Evolutionary conservation across 2,113 vertebrate genomes (phyloP).

Genomic region (Gymnogyps californianus): DNA sequence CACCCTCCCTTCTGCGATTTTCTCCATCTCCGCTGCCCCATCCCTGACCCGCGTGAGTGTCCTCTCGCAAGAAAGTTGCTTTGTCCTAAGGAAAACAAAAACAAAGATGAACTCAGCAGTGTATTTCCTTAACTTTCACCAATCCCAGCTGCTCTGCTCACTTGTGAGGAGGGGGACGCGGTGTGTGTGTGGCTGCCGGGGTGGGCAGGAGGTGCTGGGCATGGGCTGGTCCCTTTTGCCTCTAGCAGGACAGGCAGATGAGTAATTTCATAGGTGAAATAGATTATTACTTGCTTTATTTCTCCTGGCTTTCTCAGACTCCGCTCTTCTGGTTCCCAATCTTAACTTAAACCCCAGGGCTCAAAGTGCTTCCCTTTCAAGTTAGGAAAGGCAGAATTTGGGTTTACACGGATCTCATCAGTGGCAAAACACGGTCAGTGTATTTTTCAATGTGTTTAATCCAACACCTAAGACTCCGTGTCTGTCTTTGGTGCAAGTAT

Average conservation of each 20-base stretch:
- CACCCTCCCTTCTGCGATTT: neutral
- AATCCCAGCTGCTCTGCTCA: neutral
- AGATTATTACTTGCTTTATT: neutral
- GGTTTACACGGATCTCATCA: neutral
- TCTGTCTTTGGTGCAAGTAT: constrained; percentile 8
- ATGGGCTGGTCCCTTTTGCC: neutral
- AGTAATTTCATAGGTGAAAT: neutral
- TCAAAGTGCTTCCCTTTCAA: constrained; percentile 17
- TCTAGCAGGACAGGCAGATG: neutral
- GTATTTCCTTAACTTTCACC: neutral
- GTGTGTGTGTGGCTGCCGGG: neutral
- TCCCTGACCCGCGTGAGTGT: neutral
- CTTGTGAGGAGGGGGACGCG: neutral
- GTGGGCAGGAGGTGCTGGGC: neutral
- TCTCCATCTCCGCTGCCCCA: neutral
- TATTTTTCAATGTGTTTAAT: neutral
- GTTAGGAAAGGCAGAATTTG: neutral
- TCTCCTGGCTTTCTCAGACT: neutral
- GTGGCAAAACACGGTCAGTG: neutral
- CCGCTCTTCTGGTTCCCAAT: neutral
- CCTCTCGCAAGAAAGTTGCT: neutral
- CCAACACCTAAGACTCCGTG: neutral
- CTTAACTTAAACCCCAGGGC: neutral
- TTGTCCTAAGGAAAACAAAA: constrained; percentile 12
- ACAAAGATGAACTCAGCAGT: neutral